Base-by-base conservation (phyloP, 2,888 invertebrate genomes). In the Dromius quadrimaculatus region DNA sequence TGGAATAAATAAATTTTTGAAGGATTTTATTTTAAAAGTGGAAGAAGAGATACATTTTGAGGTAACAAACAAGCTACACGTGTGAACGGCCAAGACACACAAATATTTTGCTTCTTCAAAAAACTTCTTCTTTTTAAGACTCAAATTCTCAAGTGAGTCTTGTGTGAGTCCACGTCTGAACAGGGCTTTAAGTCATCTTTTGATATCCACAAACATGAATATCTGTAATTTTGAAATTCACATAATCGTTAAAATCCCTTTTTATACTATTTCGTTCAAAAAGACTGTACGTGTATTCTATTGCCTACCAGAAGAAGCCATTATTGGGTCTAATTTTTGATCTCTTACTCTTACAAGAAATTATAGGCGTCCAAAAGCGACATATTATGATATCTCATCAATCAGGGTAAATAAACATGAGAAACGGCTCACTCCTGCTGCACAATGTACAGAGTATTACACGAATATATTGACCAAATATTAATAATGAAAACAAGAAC, bases 291-390 rank as follows among this genome's bases (percentile, higher is more conserved):
- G 97, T 96, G 77, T 88, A 97, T 73, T 92, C 89, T 47, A 96
- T 92, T 59, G 97, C 85, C 80, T 97, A 96, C 71, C 90, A 87
- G 86, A 95, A 95, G 84, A 97, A 97, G 1, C 95, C 94, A 38
- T 91, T 89, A 83, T 97, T 97, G 5, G 96, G 97, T 75, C 93
- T 89, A 72, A 96, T 91, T 82, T 93, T 90, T 5, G 92, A 89
- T 74, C 90, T 86, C 77, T 87, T 84, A 54, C 86, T 82, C 79
- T 92, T 91, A 71, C n/a, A 95, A 88, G 78, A 92, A 89, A 63
- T 87, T 85, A 82, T 92, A 95, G 2, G 96, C 93, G 74, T 92
- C 90, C 2, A 89, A 86, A 9, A 97, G 85, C 4, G 88, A 87
- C 88, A 95, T 89, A 73, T 88, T 86, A 74, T 89, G 87, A 84